Evolutionary conservation across 2,888 invertebrate genomes (phyloP).

Genomic region (Trichogramma evanescens): DNA sequence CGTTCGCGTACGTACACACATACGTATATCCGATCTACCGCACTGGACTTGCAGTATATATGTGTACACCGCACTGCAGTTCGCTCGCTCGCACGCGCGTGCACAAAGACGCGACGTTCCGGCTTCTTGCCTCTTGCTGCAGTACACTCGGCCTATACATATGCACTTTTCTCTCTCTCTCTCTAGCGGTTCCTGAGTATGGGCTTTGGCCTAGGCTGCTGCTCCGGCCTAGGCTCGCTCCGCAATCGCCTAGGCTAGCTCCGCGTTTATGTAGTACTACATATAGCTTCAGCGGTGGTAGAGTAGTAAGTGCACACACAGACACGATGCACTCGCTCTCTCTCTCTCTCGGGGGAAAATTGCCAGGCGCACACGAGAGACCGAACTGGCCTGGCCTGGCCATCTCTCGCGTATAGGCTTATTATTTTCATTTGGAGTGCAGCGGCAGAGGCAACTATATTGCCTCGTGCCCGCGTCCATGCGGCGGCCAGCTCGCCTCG

Average conservation of each 20-base stretch:
- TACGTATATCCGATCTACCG: too few species aligned
- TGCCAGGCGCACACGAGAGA: not conserved
- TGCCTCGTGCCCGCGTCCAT: not conserved
- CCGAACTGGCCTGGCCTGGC: not conserved
- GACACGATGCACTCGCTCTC: not conserved
- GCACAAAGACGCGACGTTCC: slow-evolving; percentile 16
- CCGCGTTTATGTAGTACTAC: too few species aligned
- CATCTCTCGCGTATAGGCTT: slow-evolving; percentile 12
- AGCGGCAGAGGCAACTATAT: not conserved
- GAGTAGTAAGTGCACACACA: too few species aligned
- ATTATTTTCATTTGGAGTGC: slow-evolving; percentile 22
- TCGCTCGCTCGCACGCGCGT: too few species aligned
- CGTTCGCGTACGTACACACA: too few species aligned
- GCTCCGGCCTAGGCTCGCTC: too few species aligned
- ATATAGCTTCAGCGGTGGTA: too few species aligned
- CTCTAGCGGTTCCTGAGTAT: slow-evolving; percentile 13
- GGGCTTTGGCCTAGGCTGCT: not conserved
- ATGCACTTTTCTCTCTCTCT: not conserved
- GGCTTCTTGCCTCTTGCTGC: slow-evolving; percentile 6
- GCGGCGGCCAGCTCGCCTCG: too few species aligned
- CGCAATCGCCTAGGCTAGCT: too few species aligned
- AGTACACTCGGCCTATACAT: not conserved
- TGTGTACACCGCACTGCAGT: too few species aligned
- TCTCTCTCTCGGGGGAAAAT: not conserved
- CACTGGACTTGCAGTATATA: too few species aligned